These are phyloP conservation scores for Erannis defoliaria DNA, from an alignment of 2,888 invertebrate species.

Conservation along the genomic window DNA sequence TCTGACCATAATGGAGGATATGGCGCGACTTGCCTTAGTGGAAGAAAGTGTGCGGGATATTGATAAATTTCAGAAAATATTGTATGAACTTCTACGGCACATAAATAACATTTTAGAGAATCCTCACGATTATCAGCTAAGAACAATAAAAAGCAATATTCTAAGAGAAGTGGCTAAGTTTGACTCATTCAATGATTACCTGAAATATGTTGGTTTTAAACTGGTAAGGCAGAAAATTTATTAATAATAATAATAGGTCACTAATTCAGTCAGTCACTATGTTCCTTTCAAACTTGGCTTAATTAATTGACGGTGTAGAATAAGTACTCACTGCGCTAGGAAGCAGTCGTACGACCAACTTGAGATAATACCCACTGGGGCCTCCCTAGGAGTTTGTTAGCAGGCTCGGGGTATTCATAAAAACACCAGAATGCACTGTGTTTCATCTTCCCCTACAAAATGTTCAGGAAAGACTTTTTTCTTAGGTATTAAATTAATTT, in stretches of 20 bases:
- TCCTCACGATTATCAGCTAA: conserved; percentile 69
- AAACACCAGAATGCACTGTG: no score
- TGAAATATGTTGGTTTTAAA: conserved; percentile 76
- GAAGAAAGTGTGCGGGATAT: conserved; percentile 69
- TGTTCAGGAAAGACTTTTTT: no score
- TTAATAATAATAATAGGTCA: conserved; percentile 1
- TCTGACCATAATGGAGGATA: conserved; percentile 73
- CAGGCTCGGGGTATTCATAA: no score
- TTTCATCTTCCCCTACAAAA: no score
- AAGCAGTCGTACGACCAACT: no score
- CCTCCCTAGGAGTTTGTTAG: no score
- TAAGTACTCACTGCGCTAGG: neutral
- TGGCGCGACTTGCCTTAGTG: conserved; percentile 78
- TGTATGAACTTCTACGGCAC: conserved; percentile 66
- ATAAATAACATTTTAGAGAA: conserved; percentile 72
- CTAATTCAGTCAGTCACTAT: neutral
- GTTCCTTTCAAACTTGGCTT: neutral
- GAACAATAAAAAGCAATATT: conserved; percentile 63
- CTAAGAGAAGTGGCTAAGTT: conserved; percentile 59
- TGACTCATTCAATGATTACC: conserved; percentile 68
- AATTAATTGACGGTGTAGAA: neutral
- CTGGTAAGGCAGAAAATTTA: conserved; percentile 58
- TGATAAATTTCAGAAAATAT: conserved; percentile 66
- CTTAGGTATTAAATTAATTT: no score
- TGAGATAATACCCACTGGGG: no score